Percentiles rank a stretch among this genome's conserved stretches.
Conservation (phyloP, 2,888 invertebrate species). For the Capitulum mitella region DNA sequence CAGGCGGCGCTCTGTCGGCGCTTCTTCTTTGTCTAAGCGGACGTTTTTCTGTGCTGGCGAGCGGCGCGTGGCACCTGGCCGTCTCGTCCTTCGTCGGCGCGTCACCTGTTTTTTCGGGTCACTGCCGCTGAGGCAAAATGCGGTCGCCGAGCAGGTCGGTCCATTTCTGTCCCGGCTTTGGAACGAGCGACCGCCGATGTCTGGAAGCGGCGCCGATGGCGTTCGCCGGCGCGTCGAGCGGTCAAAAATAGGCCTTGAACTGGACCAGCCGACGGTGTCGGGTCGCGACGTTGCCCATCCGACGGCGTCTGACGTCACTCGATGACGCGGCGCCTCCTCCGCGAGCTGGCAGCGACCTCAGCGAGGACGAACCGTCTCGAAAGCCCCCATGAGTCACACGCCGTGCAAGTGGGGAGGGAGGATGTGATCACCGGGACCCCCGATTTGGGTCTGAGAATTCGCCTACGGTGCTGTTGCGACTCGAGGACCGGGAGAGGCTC, state of each 20-base stretch:
- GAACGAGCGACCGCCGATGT: no score
- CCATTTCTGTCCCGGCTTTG: no score
- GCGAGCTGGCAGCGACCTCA: background rate
- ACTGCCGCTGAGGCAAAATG: no score
- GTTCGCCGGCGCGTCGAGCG: background rate
- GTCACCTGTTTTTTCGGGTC: no score
- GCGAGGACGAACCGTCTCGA: background rate
- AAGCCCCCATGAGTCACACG: background rate
- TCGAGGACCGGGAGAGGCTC: no score
- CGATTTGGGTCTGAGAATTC: no score
- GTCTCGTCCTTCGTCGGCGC: background rate
- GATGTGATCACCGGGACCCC: background rate
- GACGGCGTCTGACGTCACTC: background rate
- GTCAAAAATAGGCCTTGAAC: conserved; percentile 1
- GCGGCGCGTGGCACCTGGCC: background rate
- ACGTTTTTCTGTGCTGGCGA: background rate
- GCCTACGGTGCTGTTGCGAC: no score
- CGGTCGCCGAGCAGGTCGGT: no score
- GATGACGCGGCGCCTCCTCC: background rate
- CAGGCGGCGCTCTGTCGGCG: background rate
- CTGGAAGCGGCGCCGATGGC: background rate
- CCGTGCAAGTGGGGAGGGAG: background rate
- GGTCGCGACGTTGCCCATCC: background rate
- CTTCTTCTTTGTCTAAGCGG: no score
- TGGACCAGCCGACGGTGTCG: background rate